Base-by-base conservation (phyloP, 1,140 invertebrate species). In the Rhyzopertha dominica region DNA sequence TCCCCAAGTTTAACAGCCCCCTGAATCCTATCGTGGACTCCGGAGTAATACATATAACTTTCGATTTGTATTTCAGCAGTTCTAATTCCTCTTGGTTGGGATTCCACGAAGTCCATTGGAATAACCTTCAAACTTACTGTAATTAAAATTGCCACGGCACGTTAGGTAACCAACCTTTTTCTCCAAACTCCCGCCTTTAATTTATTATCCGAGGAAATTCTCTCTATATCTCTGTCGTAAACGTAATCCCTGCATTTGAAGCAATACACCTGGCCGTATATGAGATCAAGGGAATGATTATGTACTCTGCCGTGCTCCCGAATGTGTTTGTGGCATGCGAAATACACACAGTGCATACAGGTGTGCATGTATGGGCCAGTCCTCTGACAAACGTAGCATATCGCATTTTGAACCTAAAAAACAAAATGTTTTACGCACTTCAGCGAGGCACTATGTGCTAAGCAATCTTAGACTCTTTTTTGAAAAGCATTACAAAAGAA, bases 1-100 rank as follows among this genome's bases (percentile, higher is more conserved):
- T 92, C n/a, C 95, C 95, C 53, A 98, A 73, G 73, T 99, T 99
- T 51, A 97, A 84, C 16, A 98, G 74, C 2, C 95, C 95, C 48
- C 95, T 74, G 19, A 96, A 68, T 23, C 92, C 90, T 59, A 93
- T 87, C 16, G 87, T 89, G 28, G 89, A 89, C 58, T 86, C 84
- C 41, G 84, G 80, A 31, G 83, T 79, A 29, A 94, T 82, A 47
- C 84, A 74, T 38, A 89, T 76, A 50, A 88, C 74, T 53, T 88
- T 83, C 3, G 87, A 81, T 61, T 48, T 81, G 69, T 20, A 91
- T 60, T 66, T 78, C 54, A 81, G 73, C 54, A 73, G 76, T 19
- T 82, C 75, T 32, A 80, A 77, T 62, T 93, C 90, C 57, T 80
- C 75, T 38, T 78, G 74, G 26, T 78, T 81, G 5, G 88, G 87